Percentiles rank a stretch among this genome's conserved stretches.
These are phyloP conservation scores for Heteronetta atricapilla DNA, from an alignment of 2,113 vertebrate genomes.

Conservation along the genomic window DNA sequence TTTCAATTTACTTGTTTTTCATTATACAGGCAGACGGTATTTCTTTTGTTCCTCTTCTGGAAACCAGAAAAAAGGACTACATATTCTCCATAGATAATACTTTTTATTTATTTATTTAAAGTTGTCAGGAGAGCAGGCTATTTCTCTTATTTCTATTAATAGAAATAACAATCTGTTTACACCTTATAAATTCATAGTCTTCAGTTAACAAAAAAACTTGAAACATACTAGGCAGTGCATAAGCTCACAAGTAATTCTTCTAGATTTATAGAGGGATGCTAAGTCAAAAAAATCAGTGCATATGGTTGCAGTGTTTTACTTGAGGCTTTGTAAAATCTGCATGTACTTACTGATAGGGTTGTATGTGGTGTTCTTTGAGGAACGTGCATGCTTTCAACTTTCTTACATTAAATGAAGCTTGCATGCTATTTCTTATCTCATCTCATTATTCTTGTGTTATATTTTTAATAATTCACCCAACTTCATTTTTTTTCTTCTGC, in stretches of 20 bases:
- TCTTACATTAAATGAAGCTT: neutral
- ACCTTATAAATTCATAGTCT: neutral
- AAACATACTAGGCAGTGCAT: neutral
- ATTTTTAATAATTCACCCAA: neutral
- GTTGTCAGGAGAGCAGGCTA: neutral
- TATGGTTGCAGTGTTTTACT: neutral
- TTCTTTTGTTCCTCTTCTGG: neutral
- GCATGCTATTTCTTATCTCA: neutral
- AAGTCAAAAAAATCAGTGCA: neutral
- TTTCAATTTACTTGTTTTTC: neutral
- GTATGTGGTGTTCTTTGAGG: neutral
- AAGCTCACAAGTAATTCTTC: neutral
- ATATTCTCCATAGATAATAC: neutral
- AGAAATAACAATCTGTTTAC: neutral
- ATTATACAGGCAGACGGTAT: neutral
- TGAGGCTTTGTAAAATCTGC: neutral
- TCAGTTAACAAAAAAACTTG: neutral
- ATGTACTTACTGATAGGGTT: neutral
- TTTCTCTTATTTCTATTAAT: neutral
- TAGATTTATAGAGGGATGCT: neutral
- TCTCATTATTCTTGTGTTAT: neutral
- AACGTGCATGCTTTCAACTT: neutral
- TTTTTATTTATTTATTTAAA: no score
- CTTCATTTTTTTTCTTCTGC: neutral
- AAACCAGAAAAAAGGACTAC: neutral